These are phyloP conservation scores for Epistrophe eligans DNA, from an alignment of 2,888 invertebrate genomes.

Conservation along the genomic window DNA sequence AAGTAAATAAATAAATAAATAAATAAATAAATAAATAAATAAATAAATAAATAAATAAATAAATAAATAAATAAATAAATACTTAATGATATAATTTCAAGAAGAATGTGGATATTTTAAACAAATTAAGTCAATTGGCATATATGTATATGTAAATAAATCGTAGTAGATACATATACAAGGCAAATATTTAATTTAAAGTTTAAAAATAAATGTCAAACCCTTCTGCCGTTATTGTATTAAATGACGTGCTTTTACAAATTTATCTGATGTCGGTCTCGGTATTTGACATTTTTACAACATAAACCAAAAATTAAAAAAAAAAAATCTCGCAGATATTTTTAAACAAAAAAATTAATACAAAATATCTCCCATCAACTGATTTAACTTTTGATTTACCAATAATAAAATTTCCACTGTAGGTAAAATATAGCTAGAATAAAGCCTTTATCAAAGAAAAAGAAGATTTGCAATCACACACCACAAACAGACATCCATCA, in stretches of 20 bases:
- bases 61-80: too few species aligned
- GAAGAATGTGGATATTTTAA: too few species aligned
- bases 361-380: slow-evolving; percentile 20
- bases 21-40: too few species aligned
- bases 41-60: too few species aligned
- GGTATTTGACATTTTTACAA: background rate
- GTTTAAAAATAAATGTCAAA: too few species aligned
- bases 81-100: too few species aligned
- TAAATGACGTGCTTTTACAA: background rate
- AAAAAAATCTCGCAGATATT: background rate
- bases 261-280: background rate
- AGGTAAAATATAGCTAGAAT: background rate
- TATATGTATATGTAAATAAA: too few species aligned
- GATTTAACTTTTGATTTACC: slow-evolving; percentile 26
- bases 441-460: background rate
- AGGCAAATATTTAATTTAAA: too few species aligned
- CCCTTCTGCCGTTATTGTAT: too few species aligned
- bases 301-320: background rate
- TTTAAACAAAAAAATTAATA: background rate
- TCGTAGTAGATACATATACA: too few species aligned
- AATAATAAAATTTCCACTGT: slow-evolving; percentile 4
- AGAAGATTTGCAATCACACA: slow-evolving; percentile 27
- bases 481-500: slow-evolving; percentile 48
- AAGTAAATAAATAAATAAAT: too few species aligned
- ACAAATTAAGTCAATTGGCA: too few species aligned